phyloP scores from a whole-genome alignment of 2,888 invertebrate genomes.

The Acleris sparsana region DNA sequence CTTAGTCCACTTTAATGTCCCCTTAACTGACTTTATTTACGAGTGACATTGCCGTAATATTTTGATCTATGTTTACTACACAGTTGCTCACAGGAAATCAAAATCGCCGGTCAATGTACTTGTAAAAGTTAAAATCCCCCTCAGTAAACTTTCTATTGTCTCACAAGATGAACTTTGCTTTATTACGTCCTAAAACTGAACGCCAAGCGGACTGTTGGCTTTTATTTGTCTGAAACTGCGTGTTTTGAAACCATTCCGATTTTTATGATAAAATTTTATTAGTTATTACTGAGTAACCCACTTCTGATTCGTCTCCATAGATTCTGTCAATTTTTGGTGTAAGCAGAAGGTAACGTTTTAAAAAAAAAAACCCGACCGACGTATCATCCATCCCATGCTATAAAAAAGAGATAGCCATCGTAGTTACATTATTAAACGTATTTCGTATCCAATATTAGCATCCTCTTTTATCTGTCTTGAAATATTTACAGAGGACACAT shows the following conservation, averaged over 20 bases:
- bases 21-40: no score
- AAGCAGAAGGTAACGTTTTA: no score
- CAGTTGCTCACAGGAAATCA: slow-evolving; percentile 29
- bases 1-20: no score
- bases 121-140: slow-evolving; percentile 53
- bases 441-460: background rate
- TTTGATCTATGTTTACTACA: background rate
- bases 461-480: background rate
- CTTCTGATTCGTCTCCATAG: background rate
- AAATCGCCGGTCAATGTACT: slow-evolving; percentile 49
- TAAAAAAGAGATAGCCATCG: no score
- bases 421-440: background rate
- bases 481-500: background rate
- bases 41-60: background rate
- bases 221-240: slow-evolving; percentile 24
- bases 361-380: no score
- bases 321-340: no score
- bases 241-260: slow-evolving; percentile 23
- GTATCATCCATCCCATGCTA: no score
- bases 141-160: slow-evolving; percentile 55
- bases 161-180: slow-evolving; percentile 58
- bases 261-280: slow-evolving; percentile 26
- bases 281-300: slow-evolving; percentile 8
- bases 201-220: slow-evolving; percentile 22
- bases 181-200: slow-evolving; percentile 43